Conservation (phyloP, 2,888 invertebrate genomes). For the Pachydiplax longipennis region DNA sequence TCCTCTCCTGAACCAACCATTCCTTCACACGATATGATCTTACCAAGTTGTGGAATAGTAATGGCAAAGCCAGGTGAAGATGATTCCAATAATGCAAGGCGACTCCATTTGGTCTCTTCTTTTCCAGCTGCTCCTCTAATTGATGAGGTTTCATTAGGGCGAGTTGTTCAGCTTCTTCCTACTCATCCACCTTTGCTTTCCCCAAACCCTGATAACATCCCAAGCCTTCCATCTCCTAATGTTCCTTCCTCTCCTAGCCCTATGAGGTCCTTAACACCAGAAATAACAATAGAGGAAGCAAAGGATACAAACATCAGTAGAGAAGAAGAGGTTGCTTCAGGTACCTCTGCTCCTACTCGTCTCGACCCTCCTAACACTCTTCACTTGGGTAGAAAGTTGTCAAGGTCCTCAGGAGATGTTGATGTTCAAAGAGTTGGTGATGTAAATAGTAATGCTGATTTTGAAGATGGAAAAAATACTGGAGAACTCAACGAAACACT, state of each 20-base stretch:
- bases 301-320: constrained; percentile 47
- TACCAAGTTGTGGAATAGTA: constrained; percentile 73
- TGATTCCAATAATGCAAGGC: neutral
- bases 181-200: constrained; percentile 36
- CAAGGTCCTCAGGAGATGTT: constrained; percentile 75
- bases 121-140: constrained; percentile 55
- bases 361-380: constrained; percentile 64
- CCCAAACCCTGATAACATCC: constrained; percentile 46
- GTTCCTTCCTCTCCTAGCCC: constrained; percentile 51
- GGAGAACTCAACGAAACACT: constrained; percentile 48
- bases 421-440: constrained; percentile 57
- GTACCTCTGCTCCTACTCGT: constrained; percentile 25
- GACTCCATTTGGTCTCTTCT: constrained; percentile 18
- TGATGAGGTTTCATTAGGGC: constrained; percentile 58
- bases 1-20: neutral
- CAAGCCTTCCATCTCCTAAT: constrained; percentile 2
- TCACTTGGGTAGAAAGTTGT: constrained; percentile 68
- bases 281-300: constrained; percentile 65
- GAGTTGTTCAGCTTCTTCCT: constrained; percentile 58
- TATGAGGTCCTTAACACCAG: constrained; percentile 66
- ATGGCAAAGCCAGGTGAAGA: constrained; percentile 58
- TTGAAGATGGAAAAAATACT: neutral
- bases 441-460: neutral
- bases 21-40: constrained; percentile 55
- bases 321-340: neutral